Conservation (phyloP, 2,113 vertebrate genomes). For the Crotalus viridis region DNA sequence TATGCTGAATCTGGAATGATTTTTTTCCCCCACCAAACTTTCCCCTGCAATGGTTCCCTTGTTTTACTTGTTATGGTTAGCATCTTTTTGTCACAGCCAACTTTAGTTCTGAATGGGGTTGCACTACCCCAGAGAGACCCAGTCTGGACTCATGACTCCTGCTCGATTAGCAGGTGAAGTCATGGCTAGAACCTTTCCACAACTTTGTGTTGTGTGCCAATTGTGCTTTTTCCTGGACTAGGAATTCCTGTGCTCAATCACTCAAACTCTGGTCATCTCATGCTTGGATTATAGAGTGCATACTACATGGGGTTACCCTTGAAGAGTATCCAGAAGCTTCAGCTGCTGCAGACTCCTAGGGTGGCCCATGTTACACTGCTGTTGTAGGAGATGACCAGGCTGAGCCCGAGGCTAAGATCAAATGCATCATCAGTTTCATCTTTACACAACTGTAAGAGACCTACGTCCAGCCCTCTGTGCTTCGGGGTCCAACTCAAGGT, state of each 20-base stretch:
- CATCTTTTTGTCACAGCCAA: background rate
- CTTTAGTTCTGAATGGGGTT: background rate
- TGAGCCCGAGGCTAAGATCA: too few relatives aligned
- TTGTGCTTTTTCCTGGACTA: background rate
- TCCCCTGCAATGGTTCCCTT: background rate
- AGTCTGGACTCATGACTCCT: background rate
- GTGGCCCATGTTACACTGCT: background rate
- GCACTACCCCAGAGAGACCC: background rate
- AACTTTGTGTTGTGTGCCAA: background rate
- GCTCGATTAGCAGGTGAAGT: background rate
- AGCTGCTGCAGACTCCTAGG: background rate
- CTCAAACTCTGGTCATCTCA: background rate
- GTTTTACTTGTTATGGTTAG: background rate
- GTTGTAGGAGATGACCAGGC: too few relatives aligned
- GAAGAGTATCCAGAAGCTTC: background rate
- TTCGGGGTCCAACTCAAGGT: too few relatives aligned
- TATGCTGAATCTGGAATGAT: background rate
- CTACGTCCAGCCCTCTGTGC: too few relatives aligned
- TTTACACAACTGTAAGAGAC: too few relatives aligned
- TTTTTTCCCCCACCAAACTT: background rate
- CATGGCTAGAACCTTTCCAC: background rate
- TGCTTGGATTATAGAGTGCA: background rate
- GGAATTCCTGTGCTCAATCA: background rate
- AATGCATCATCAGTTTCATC: too few relatives aligned
- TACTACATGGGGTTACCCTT: background rate